These are phyloP conservation scores for Aulostomus chinensis DNA, from an alignment of 2,797 vertebrate genomes.

Conservation along the genomic window DNA sequence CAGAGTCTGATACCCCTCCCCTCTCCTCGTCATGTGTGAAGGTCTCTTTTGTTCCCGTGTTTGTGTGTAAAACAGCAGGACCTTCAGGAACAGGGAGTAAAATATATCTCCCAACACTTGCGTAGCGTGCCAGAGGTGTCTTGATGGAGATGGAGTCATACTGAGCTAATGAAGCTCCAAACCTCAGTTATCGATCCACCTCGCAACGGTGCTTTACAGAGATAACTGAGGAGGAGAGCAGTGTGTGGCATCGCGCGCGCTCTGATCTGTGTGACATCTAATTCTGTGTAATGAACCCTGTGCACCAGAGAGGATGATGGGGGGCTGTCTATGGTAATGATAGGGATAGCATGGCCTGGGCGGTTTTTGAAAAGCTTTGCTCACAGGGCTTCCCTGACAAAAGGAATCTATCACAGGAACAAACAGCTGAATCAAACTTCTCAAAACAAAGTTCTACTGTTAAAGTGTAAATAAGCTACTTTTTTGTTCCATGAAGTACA, in stretches of 20 bases:
- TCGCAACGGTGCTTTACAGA: constrained; percentile 65
- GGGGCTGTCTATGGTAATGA: constrained; percentile 71
- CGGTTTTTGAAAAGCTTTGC: constrained; percentile 56
- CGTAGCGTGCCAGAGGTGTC: constrained; percentile 64
- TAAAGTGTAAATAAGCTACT: background rate
- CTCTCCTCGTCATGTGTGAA: constrained; percentile 36
- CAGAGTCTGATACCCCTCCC: constrained; percentile 39
- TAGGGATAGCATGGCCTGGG: constrained; percentile 28
- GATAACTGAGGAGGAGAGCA: constrained; percentile 69
- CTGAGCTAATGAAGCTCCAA: constrained; percentile 76
- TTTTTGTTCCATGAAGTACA: background rate
- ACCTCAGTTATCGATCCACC: constrained; percentile 75
- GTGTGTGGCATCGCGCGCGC: constrained; percentile 67
- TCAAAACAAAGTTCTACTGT: constrained; percentile 1
- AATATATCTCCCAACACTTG: constrained; percentile 56
- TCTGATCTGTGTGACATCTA: constrained; percentile 78
- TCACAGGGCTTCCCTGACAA: constrained; percentile 29
- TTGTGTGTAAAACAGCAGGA: constrained; percentile 67
- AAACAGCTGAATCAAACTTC: constrained; percentile 4
- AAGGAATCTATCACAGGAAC: constrained; percentile 23
- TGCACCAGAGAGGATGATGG: constrained; percentile 64
- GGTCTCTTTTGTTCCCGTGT: constrained; percentile 59
- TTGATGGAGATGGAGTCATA: constrained; percentile 72
- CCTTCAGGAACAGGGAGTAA: constrained; percentile 56
- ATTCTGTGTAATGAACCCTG: constrained; percentile 77